Base-by-base conservation (phyloP, 2,888 invertebrate species). In the Lasius platythorax region DNA sequence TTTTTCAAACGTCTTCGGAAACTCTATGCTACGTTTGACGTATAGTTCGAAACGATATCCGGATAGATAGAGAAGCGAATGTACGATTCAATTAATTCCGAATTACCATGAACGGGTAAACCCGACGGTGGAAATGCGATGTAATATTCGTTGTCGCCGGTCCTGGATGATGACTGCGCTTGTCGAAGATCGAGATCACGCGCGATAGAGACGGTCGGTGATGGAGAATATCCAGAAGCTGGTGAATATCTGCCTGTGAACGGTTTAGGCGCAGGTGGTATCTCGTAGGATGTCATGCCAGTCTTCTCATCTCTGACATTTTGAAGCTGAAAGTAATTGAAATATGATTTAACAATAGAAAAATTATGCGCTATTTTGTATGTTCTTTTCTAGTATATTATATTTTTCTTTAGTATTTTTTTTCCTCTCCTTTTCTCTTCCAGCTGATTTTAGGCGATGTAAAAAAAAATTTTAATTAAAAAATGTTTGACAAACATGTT, bases 41-140 rank as follows among this genome's bases (percentile, higher is more conserved):
- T 46, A 64, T 46, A 64, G 0, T 11, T 78, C 3, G 2, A 33
- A 23, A 53, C 5, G 23, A 8, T n/a, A 18, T 9, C 28, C 53
- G 11, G 12, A 37, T 18, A 23, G 15, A 33, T 64, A 64, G 53
- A 9, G 40, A 67, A 12, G 46, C 56, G 12, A 37, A 11, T 46
- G 18, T 56, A 56, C 5, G 15, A 83, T 30, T 9, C 9, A 58
- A 75, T 82, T 76, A 89, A 43, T 74, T 94, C 94, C 12, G 28
- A 50, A 40, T 73, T 93, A 96, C 96, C 94, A 90, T 95, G 94
- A 84, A 96, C 93, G n/a, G 96, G 96, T 84, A 95, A 91, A 87
- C 96, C 96, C 33, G 96, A 96, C 5, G 96, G 95, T 73, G 96
- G 96, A 91, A 95, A 96, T 5, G 95, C 95, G 68, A 96, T 96